phyloP scores from a whole-genome alignment of 1,140 invertebrate genomes.

The Diploscapter pachys region DNA sequence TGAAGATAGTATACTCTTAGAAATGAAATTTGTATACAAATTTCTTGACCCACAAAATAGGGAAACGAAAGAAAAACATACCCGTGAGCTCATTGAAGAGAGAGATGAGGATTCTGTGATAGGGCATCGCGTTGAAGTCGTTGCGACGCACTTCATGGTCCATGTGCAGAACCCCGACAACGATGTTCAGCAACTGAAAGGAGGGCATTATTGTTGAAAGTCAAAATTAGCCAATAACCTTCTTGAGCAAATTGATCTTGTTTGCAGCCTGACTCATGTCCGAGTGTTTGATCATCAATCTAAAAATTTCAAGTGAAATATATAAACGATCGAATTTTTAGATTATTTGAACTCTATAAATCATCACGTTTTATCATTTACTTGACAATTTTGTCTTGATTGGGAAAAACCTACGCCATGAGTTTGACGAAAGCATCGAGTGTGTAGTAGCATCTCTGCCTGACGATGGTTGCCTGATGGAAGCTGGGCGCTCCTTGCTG shows the following conservation, averaged over 20 bases:
- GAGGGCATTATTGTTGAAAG: background rate
- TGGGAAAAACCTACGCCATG: slow-evolving; percentile 33
- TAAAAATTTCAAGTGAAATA: slow-evolving; percentile 64
- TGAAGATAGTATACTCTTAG: too few species aligned
- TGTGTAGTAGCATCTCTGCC: slow-evolving; percentile 89
- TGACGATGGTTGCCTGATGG: slow-evolving; percentile 63
- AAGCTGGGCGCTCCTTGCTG: slow-evolving; percentile 61
- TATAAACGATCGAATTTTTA: slow-evolving; percentile 66
- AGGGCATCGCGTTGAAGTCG: slow-evolving; percentile 93
- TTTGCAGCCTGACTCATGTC: slow-evolving; percentile 76
- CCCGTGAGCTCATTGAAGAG: slow-evolving; percentile 92
- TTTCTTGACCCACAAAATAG: too few species aligned
- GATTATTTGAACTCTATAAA: background rate
- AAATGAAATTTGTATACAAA: too few species aligned
- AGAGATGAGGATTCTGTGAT: slow-evolving; percentile 94
- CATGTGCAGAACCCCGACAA: slow-evolving; percentile 85
- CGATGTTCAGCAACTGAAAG: slow-evolving; percentile 74
- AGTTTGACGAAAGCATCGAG: slow-evolving; percentile 66
- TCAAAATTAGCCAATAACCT: slow-evolving; percentile 61
- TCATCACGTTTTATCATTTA: background rate
- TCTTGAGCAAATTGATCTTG: slow-evolving; percentile 93
- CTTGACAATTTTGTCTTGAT: background rate
- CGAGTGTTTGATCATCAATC: slow-evolving; percentile 84
- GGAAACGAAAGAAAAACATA: slow-evolving; percentile 45
- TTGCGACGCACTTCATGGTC: slow-evolving; percentile 81